phyloP scores from a whole-genome alignment of 2,113 vertebrate genomes.

The Talpa occidentalis region DNA sequence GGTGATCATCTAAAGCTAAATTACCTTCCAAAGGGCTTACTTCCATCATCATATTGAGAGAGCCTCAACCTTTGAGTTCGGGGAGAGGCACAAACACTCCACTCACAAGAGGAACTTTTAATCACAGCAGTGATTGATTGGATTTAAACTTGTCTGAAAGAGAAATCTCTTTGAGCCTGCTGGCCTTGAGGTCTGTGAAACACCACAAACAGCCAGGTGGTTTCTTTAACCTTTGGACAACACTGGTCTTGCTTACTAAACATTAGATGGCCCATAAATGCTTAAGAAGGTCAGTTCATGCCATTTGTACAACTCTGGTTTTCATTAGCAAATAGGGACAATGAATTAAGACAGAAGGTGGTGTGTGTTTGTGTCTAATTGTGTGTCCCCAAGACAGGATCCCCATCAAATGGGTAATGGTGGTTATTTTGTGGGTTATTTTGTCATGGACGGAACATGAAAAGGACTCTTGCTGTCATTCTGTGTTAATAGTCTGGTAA shows the following conservation, averaged over 20 bases:
- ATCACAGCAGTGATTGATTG: neutral
- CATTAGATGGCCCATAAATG: neutral
- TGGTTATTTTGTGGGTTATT: neutral
- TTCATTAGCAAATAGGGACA: neutral
- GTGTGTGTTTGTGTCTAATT: neutral
- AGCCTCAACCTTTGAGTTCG: neutral
- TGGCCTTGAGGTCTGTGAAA: neutral
- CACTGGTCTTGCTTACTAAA: neutral
- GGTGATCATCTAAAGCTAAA: neutral
- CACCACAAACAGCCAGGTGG: neutral
- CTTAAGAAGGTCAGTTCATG: neutral
- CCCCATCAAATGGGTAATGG: neutral
- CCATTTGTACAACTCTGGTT: neutral
- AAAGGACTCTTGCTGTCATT: neutral
- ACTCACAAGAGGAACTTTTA: neutral
- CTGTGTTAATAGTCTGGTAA: constrained; percentile 10
- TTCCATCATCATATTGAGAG: neutral
- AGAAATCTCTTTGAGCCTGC: neutral
- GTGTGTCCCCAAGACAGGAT: neutral
- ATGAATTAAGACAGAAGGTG: neutral
- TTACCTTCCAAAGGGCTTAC: neutral
- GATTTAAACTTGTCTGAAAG: neutral
- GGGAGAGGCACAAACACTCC: neutral
- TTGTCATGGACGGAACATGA: rapidly evolving
- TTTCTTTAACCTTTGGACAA: neutral